A percentile compares a stretch with the other conserved stretches of the same genome.
phyloP scores from a whole-genome alignment of 2,888 invertebrate species.

The Athrips mouffetella region DNA sequence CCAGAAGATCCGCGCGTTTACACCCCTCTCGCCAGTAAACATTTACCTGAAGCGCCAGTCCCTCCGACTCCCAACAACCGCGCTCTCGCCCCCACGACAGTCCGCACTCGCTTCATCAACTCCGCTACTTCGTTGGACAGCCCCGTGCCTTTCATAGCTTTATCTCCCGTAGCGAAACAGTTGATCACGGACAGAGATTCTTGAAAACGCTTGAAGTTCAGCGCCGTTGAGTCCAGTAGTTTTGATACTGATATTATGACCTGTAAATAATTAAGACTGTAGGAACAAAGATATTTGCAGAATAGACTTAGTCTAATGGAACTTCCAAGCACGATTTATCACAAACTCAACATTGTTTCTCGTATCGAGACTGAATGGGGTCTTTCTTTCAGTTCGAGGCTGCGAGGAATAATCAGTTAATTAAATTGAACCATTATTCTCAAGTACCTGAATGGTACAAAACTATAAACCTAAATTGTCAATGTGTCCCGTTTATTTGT shows the following conservation, averaged over 20 bases:
- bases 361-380: no score
- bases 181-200: slow-evolving; percentile 95
- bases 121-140: slow-evolving; percentile 95
- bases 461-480: no score
- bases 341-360: not conserved
- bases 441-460: no score
- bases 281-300: no score
- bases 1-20: no score
- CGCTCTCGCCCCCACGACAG: slow-evolving; percentile 96
- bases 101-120: slow-evolving; percentile 93
- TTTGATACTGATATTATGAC: slow-evolving; percentile 97
- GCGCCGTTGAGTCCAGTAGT: slow-evolving; percentile 92
- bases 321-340: no score
- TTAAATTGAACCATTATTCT: no score
- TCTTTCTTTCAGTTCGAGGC: no score
- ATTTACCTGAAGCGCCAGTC: slow-evolving; percentile 49
- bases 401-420: no score
- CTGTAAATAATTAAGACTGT: slow-evolving; percentile 74
- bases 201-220: slow-evolving; percentile 96
- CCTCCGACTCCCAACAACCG: slow-evolving; percentile 91
- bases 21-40: no score
- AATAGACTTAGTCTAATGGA: no score
- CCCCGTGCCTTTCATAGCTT: slow-evolving; percentile 94
- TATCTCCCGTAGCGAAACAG: slow-evolving; percentile 94
- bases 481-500: no score